Conservation (phyloP, 2,888 invertebrate genomes). For the Dastarcus helophoroides region DNA sequence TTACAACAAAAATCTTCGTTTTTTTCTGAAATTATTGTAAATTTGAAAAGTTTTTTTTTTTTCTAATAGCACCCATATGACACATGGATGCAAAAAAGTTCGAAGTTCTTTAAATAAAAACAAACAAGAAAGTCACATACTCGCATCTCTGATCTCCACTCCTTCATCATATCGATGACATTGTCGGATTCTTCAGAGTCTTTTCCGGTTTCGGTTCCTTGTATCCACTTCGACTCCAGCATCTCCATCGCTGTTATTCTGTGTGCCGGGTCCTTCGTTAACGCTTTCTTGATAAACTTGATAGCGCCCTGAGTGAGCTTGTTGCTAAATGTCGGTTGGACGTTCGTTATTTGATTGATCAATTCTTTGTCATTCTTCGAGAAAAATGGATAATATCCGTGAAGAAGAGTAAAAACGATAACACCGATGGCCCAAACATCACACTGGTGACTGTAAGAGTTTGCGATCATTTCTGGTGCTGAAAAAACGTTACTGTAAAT, state of each 20-base stretch:
- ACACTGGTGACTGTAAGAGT: conserved; percentile 46
- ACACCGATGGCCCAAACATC: conserved; percentile 49
- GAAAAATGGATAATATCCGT: conserved; percentile 33
- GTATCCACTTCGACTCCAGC: conserved; percentile 38
- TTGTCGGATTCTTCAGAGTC: too few relatives aligned
- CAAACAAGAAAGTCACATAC: conserved; percentile 1
- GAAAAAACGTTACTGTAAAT: too few relatives aligned
- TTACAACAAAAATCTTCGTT: too few relatives aligned
- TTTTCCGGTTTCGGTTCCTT: conserved; percentile 19
- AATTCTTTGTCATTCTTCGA: conserved; percentile 27
- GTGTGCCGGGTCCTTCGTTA: conserved; percentile 42
- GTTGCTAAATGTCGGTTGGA: conserved; percentile 2
- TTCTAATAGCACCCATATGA: too few relatives aligned
- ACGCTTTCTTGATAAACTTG: conserved; percentile 36
- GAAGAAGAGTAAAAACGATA: conserved; percentile 41
- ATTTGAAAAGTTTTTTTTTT: too few relatives aligned
- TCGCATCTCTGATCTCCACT: conserved; percentile 8
- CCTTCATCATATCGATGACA: conserved; percentile 38
- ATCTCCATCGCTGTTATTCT: conserved; percentile 43
- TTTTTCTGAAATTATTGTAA: too few relatives aligned
- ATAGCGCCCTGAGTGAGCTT: conserved; percentile 28
- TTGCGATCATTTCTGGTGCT: conserved; percentile 47
- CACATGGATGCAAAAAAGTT: too few relatives aligned
- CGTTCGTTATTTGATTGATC: conserved; percentile 26
- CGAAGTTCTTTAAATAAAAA: too few relatives aligned